Evolutionary conservation across 2,797 vertebrate species (phyloP).

Genomic region (Morus bassanus): DNA sequence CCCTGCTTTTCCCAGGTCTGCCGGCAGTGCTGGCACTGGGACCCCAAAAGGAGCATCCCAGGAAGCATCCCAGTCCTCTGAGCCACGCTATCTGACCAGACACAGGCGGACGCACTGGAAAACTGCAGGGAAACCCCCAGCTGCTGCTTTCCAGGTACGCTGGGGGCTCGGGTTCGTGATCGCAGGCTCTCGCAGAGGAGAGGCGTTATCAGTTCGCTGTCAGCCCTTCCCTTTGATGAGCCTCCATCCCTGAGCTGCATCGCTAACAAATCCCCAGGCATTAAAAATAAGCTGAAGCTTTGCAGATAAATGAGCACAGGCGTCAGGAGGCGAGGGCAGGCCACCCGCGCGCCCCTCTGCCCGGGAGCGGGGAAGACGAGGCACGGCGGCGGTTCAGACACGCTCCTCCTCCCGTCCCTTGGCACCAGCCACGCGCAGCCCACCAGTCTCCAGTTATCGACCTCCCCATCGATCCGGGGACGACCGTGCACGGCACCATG

Average conservation of each 20-base stretch:
- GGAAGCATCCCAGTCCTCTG: neutral
- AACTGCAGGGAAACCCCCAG: neutral
- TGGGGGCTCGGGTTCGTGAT: accelerated
- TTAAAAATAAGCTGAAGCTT: neutral
- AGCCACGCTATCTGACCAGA: neutral
- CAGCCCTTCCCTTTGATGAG: neutral
- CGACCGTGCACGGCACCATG: neutral
- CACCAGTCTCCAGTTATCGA: neutral
- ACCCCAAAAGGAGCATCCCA: neutral
- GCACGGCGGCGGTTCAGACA: neutral
- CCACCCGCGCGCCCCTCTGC: neutral
- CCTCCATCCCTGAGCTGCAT: neutral
- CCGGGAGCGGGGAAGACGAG: neutral
- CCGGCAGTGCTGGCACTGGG: accelerated
- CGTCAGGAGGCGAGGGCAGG: neutral
- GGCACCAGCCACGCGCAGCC: neutral
- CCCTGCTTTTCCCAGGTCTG: neutral
- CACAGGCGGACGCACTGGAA: accelerated
- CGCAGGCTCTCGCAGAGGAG: neutral
- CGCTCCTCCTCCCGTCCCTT: neutral
- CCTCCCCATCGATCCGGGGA: neutral
- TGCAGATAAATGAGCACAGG: neutral
- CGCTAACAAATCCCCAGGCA: neutral
- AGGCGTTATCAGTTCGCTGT: neutral
- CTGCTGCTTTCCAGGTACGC: neutral